These are phyloP conservation scores for Fregata magnificens DNA, from an alignment of 2,113 vertebrate genomes.

Conservation along the genomic window DNA sequence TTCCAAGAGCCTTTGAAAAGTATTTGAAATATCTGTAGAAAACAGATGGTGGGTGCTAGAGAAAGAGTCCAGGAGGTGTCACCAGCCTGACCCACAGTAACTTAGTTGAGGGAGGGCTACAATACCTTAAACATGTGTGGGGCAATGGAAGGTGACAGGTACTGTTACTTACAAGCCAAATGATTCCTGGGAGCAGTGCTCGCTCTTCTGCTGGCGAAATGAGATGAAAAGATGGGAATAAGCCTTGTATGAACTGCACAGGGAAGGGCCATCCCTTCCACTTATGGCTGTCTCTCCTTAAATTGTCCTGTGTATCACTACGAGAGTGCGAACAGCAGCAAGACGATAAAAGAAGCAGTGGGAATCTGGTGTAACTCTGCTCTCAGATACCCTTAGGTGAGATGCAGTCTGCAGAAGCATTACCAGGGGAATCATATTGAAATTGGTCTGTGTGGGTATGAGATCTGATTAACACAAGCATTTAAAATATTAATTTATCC, in stretches of 20 bases:
- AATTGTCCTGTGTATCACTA: neutral
- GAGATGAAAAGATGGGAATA: neutral
- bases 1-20: neutral
- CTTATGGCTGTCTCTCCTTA: neutral
- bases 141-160: neutral
- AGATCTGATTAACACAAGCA: neutral
- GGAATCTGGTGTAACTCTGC: neutral
- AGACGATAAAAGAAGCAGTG: neutral
- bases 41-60: neutral
- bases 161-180: rapidly evolving
- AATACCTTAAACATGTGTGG: neutral
- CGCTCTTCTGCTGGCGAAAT: neutral
- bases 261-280: neutral
- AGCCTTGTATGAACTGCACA: neutral
- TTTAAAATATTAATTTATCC: neutral
- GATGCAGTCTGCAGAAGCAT: neutral
- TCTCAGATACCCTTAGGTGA: neutral
- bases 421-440: neutral
- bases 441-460: neutral
- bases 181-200: neutral
- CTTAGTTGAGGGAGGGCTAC: neutral
- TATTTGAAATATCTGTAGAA: neutral
- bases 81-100: neutral
- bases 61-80: neutral
- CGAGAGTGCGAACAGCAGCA: neutral